Evolutionary conservation across 1,140 invertebrate genomes (phyloP), one percentile per base, ranked within the genome.

Genomic region (Thereuonema tuberculata): DNA sequence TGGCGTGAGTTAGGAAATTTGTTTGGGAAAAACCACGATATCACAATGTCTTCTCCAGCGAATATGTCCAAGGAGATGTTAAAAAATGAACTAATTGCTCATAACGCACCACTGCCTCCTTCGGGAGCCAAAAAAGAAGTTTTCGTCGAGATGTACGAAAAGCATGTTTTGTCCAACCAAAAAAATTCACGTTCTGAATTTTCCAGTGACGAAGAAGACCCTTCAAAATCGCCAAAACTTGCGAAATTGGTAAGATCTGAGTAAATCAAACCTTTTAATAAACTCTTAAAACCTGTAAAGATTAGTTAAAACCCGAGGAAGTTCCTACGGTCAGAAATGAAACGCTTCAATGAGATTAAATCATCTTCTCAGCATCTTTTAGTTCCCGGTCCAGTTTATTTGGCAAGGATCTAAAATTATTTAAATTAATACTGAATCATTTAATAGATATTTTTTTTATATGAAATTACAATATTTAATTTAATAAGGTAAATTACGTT

Each of bases 151-250:
- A 12, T 55, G 26, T 55, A 55, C 26, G 25, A 55, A 29, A 55
- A 29, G 21, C 17, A 55, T 21, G 14, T 55, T 29, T 12, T 25
- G 3, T 15, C 24, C 3, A 29, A 26, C 21, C 14, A 5, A 14
- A 9, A 21, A 15, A 29, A 28, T n/a, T 23, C 21, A 29, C 53
- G 53, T 21, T 27, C 24, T 14, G 53, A 55, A 21, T 55, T 55
- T 21, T 55, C 53, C 3, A 55, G 53, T 29, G 53, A 55, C 26
- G 53, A 55, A 55, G 53, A 55, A 9, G 53, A 55, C 21, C 9
- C 48, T n/a, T 5, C 3, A 21, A 9, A 21, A 12, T 50, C 31
- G 31, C 31, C 31, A 17, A 37, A 37, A 37, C n/a, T n/a, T n/a
- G n/a, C n/a, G n/a, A n/a, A n/a, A n/a, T n/a, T n/a, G 37, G 37